Evolutionary conservation across 2,888 invertebrate genomes (phyloP), one percentile per base, ranked within the genome.

Genomic region (Andrena bucephala): DNA sequence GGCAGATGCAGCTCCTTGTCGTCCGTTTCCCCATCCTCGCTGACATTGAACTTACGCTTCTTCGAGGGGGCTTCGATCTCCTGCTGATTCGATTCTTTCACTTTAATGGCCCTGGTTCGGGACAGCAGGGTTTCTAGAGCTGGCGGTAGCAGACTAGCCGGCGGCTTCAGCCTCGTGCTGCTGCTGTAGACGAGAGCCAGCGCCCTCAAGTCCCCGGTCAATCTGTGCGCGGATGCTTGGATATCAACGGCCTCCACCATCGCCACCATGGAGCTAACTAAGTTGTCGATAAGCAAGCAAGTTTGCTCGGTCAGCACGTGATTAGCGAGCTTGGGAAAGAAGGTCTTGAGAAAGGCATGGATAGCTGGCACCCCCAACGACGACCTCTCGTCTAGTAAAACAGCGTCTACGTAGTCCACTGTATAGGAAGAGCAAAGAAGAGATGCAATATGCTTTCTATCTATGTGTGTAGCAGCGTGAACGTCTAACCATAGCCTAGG

Each of bases 401-500:
- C 96, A n/a, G 98, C 97, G 92, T 98, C 98, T 82, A 98, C 96
- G 93, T 98, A 99, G 94, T 98, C 98, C 50, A 97, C 96, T 87
- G 98, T 96, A 90, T 97, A 97, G 90, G 96, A 97, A 93, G 97
- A 98, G 85, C 96, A 97, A 67, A 97, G 95, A 79, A 99, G 94
- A 94, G 98, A 96, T 84, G 97, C 96, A 87, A 98, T 96, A 92
- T 98, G 97, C 93, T 97, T 97, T 66, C 96, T 95, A 91, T 97
- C 97, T 78, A 97, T 96, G 91, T 96, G 95, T 96, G 91, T 92
- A 8, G 97, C 96, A 85, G 96, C 96, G 90, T 97, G 96, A 70
- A 98, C 97, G 93, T 98, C 98, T 82, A 97, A 95, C 99, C 98
- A 99, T 91, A 99, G 96, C 91, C 98, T 97, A 20, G 99, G 98